Percentiles rank a stretch among this genome's conserved stretches.
phyloP scores from a whole-genome alignment of 2,888 invertebrate species.

The Cheiracanthium punctorium region DNA sequence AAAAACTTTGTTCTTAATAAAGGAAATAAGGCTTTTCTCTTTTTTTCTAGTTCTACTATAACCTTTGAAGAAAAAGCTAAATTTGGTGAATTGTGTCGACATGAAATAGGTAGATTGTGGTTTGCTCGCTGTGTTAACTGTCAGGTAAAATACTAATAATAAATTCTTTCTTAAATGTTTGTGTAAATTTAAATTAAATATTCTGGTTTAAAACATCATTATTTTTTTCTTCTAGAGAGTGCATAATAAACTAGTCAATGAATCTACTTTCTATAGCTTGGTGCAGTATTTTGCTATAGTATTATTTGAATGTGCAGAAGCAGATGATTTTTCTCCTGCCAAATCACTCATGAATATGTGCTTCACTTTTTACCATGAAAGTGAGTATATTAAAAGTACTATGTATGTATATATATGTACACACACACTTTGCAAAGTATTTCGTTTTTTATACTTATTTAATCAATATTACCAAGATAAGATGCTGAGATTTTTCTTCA shows the following conservation, averaged over 20 bases:
- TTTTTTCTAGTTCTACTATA: slow-evolving; percentile 78
- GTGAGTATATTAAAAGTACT: slow-evolving; percentile 78
- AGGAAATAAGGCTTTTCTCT: too few species aligned
- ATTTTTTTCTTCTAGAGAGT: slow-evolving; percentile 79
- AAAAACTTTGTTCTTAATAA: too few species aligned
- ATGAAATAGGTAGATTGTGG: slow-evolving; percentile 82
- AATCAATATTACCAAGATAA: background rate
- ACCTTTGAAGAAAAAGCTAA: slow-evolving; percentile 82
- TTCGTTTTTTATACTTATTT: too few species aligned
- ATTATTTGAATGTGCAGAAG: slow-evolving; percentile 84
- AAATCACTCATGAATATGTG: slow-evolving; percentile 86
- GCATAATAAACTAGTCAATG: slow-evolving; percentile 81
- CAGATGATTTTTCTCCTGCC: slow-evolving; percentile 84
- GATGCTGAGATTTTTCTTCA: background rate
- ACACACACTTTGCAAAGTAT: too few species aligned
- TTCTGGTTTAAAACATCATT: background rate
- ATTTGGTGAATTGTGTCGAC: slow-evolving; percentile 82
- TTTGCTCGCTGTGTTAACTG: slow-evolving; percentile 82
- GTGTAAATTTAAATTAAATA: background rate
- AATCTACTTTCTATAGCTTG: slow-evolving; percentile 82
- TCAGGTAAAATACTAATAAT: slow-evolving; percentile 75
- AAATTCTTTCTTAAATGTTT: background rate
- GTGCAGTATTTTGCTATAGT: slow-evolving; percentile 84
- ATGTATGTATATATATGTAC: too few species aligned
- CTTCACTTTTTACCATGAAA: slow-evolving; percentile 84